These are phyloP conservation scores for Zonotrichia leucophrys DNA, from an alignment of 2,113 vertebrate species.

Conservation along the genomic window DNA sequence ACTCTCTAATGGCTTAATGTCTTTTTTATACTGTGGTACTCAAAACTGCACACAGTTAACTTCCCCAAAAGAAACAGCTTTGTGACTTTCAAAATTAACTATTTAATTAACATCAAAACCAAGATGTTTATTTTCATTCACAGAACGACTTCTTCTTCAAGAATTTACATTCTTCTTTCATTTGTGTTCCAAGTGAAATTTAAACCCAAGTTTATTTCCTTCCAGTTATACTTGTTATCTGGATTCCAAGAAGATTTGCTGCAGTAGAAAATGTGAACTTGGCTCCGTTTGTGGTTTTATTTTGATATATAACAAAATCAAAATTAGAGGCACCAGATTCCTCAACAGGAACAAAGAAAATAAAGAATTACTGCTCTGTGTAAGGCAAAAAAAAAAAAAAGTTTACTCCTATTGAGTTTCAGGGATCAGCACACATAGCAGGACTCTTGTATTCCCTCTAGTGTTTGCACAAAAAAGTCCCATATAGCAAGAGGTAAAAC, in stretches of 20 bases:
- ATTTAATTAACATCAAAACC: background rate
- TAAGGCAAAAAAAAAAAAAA: background rate
- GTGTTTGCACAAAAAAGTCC: background rate
- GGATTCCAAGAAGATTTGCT: background rate
- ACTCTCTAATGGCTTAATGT: background rate
- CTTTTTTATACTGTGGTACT: background rate
- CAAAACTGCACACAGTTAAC: background rate
- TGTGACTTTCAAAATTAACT: background rate
- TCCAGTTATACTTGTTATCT: background rate
- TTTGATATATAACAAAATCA: background rate
- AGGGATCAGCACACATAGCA: background rate
- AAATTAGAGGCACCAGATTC: background rate
- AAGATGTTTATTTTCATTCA: background rate
- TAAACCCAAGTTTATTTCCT: background rate
- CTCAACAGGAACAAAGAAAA: background rate
- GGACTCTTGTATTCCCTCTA: background rate
- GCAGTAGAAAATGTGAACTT: background rate
- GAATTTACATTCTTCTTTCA: conserved; percentile 7
- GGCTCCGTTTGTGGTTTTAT: background rate
- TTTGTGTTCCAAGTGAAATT: conserved; percentile 2
- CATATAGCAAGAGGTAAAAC: background rate
- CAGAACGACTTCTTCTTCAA: background rate
- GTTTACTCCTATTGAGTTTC: background rate
- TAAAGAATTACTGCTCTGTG: background rate
- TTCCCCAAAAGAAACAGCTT: background rate